Evolutionary conservation across 2,888 invertebrate genomes (phyloP).

Genomic region (Pandemis corylana): DNA sequence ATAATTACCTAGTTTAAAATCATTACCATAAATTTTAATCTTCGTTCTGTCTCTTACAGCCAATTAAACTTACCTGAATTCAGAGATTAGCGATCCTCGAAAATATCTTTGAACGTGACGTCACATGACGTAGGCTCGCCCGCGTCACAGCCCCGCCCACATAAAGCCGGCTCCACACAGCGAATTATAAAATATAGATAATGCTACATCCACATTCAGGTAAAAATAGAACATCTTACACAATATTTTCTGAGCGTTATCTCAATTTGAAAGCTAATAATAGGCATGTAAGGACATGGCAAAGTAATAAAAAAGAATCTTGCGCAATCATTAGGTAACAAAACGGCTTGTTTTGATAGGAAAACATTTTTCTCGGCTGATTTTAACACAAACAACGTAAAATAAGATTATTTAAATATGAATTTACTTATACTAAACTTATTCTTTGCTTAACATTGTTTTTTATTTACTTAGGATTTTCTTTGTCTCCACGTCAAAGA

Average conservation of each 20-base stretch:
- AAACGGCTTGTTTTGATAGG: background rate
- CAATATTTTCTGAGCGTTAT: slow-evolving; percentile 3
- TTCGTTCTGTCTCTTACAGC: background rate
- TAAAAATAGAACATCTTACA: slow-evolving; percentile 17
- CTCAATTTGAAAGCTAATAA: background rate
- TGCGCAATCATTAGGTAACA: slow-evolving; percentile 1
- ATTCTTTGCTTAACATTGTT: background rate
- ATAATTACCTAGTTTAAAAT: too few relatives aligned
- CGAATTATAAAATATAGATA: slow-evolving; percentile 16
- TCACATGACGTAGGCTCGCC: slow-evolving; percentile 13
- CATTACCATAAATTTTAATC: background rate
- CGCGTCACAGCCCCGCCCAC: slow-evolving; percentile 30
- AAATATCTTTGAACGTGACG: slow-evolving; percentile 1
- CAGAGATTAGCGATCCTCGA: background rate
- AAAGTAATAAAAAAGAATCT: slow-evolving; percentile 8
- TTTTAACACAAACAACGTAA: background rate
- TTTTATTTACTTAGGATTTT: background rate
- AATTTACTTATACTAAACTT: background rate
- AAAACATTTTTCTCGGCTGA: background rate
- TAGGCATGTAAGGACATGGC: background rate
- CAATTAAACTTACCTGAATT: background rate
- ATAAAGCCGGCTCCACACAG: slow-evolving; percentile 12
- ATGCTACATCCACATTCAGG: background rate
- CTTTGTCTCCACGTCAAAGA: background rate
- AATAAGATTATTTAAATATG: background rate